Base-by-base conservation (phyloP, 2,113 vertebrate species). In the Zosterops borbonicus region DNA sequence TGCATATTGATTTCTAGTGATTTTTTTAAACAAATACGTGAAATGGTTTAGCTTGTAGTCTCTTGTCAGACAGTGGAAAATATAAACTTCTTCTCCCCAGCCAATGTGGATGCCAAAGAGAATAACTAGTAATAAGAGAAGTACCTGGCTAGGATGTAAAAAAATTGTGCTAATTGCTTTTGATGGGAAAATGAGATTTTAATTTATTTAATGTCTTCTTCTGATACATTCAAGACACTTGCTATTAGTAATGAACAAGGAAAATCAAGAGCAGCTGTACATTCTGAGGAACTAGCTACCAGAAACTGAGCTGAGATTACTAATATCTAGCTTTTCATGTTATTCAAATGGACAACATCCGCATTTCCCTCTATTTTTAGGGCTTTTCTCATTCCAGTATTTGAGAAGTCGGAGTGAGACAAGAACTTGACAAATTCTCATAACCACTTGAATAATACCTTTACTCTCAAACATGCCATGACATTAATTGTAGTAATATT, bases 161-260 rank as follows among this genome's bases (percentile, higher is more conserved):
- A 81, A 81, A 80, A 59, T 49, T 2, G 64, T 81, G 44, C 47
- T 94, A 81, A 89, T 93, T 87, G 71, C 77, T 92, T 94, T 81
- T 64, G 69, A 89, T 82, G 56, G 85, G 41, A 77, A 92, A 95
- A 94, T 71, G 65, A 84, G 25, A 33, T 93, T 69, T 93, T 67
- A 78, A 78, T 90, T 90, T 93, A 64, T 91, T 96, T 92, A 81
- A 82, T 95, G 56, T 87, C 60, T 49, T 83, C 41, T 79, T 90
- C 76, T 90, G 44, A 88, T 96, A 75, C 29, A 50, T 94, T 83
- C 41, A 89, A 71, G 90, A 28, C 80, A 75, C 59, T 92, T 90
- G 14, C 35, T 90, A 11, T 78, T 90, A 89, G 73, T 90, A 60
- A 73, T 46, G 80, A 93, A 42, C 27, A 37, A 82, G 25, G 83